Evolutionary conservation across 2,113 vertebrate species (phyloP), one percentile per base, ranked within the genome.

Genomic region (Rhizomys pruinosus): DNA sequence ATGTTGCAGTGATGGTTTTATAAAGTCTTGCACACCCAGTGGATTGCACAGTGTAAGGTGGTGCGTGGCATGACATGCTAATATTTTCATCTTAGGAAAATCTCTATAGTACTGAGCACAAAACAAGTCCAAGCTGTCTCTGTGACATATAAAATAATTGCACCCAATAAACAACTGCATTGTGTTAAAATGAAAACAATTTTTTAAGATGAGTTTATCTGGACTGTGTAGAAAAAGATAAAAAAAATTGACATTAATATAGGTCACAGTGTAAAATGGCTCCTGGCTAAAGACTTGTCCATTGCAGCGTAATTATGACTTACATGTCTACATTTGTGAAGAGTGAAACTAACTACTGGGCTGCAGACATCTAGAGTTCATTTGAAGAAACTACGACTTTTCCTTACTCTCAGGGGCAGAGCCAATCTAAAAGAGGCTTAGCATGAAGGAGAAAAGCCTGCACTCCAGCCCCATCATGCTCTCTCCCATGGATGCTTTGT

Each of bases 281-380:
- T 86, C 80, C 42, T 27, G 29, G 37, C 44, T 84, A 91, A 94
- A 74, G 71, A 80, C 66, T 61, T 94, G 42, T 89, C 66, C 66
- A 15, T 78, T 47, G 52, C 74, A 84, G 34, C 25, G 17, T 68
- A 74, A 72, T 94, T 89, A 25, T 87, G 42, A 91, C 89, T 94
- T 89, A 84, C 77, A 55, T 76, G 27, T 81, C 94, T 89, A 9
- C 80, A 44, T 44, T 68, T 96, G 42, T 85, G 69, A 78, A 32
- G 1, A 90, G 42, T 47, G 47, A 77, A 92, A 59, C 37, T 73
- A 52, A 32, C 44, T 27, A 76, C 2, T 71, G 68, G 16, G 44
- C 68, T 91, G n/a, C n/a, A n/a, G n/a, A 34, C 15, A 47, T 71
- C 16, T 27, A 44, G 2, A 52, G 34, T 69, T 10, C 9, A 59